Evolutionary conservation across 2,797 vertebrate species (phyloP).

Genomic region (Lacerta viridis): DNA sequence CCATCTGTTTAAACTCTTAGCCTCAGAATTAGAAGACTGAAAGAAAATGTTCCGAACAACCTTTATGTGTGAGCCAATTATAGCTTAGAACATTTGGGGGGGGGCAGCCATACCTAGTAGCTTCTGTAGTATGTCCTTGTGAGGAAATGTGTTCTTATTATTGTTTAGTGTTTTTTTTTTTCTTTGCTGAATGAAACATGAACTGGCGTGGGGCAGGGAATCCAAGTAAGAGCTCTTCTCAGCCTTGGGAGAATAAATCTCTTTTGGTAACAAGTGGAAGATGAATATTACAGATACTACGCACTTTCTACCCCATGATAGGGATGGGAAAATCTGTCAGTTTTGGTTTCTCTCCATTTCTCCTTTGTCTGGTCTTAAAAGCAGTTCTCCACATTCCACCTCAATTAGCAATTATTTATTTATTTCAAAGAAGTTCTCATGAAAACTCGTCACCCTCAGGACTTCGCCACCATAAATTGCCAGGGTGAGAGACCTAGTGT

Average conservation of each 20-base stretch:
- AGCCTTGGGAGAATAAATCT: background rate
- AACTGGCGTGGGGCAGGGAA: background rate
- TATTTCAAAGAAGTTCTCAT: too few relatives aligned
- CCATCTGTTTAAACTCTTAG: background rate
- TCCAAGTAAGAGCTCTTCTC: background rate
- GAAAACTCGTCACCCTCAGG: too few relatives aligned
- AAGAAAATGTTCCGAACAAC: background rate
- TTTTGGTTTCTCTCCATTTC: too few relatives aligned
- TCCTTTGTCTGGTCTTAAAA: too few relatives aligned
- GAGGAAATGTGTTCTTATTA: background rate
- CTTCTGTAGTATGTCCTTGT: background rate
- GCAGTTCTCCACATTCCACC: too few relatives aligned
- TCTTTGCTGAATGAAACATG: accelerated
- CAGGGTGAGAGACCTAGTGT: too few relatives aligned
- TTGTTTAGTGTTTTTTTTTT: background rate
- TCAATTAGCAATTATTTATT: too few relatives aligned
- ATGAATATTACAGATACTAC: background rate
- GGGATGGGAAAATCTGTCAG: too few relatives aligned
- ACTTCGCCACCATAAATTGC: too few relatives aligned
- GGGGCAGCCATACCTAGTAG: background rate
- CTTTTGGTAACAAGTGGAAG: background rate
- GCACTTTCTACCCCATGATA: background rate
- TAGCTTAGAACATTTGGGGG: background rate
- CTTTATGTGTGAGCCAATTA: background rate
- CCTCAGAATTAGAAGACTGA: background rate